phyloP scores from a whole-genome alignment of 2,113 vertebrate species.

The Hydrolagus affinis region DNA sequence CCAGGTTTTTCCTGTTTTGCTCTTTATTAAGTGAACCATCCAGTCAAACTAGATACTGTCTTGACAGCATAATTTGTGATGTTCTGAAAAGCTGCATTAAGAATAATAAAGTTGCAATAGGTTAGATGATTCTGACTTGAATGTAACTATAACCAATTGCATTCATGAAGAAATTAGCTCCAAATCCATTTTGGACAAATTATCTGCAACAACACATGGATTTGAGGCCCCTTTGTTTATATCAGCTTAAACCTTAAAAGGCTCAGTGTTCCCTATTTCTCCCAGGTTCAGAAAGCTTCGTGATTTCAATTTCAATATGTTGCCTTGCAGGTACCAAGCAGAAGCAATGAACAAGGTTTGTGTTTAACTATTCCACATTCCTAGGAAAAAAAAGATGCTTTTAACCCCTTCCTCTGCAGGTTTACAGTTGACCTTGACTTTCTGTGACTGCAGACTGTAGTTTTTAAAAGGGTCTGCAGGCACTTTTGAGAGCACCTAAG shows the following conservation, averaged over 20 bases:
- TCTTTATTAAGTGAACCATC: background rate
- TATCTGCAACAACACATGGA: background rate
- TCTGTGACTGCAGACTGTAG: background rate
- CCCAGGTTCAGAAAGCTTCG: background rate
- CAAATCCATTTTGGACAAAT: background rate
- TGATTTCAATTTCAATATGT: background rate
- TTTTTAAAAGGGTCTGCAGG: conserved; percentile 10
- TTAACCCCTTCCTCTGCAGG: background rate
- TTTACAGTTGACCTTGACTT: conserved; percentile 4
- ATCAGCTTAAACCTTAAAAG: background rate
- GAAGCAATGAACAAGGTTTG: background rate
- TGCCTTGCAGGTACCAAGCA: background rate
- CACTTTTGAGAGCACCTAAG: background rate
- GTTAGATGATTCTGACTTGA: background rate
- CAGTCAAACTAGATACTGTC: background rate
- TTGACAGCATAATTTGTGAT: background rate
- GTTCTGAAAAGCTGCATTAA: background rate
- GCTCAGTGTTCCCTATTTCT: background rate
- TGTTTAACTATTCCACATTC: background rate
- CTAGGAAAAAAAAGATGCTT: too few species aligned
- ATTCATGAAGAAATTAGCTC: background rate
- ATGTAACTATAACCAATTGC: background rate
- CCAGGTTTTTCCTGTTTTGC: background rate
- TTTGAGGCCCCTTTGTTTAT: background rate
- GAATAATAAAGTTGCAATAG: background rate